Evolutionary conservation across 2,113 vertebrate genomes (phyloP), one percentile per base, ranked within the genome.

Genomic region (Crypturellus undulatus): DNA sequence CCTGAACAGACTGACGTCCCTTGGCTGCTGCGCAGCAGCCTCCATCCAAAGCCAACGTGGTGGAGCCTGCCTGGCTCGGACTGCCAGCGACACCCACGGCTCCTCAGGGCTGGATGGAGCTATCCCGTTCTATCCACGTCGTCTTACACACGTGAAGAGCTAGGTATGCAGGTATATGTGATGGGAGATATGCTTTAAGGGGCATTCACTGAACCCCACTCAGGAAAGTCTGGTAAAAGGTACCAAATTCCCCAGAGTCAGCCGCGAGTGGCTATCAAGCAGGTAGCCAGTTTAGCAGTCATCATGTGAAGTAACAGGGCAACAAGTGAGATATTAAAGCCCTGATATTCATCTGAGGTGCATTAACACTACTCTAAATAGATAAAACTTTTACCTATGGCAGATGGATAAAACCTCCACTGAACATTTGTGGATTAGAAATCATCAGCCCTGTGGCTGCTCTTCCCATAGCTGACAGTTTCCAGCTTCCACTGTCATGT

Each of bases 311-410:
- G 79, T 21, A 78, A 68, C 3, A 14, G 59, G 18, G 2, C 73
- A 70, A 68, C 26, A n/a, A 54, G 34, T 4, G 3, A 82, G 12
- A 21, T 7, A 58, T 38, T 36, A 63, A 63, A 63, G 34, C 34
- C 60, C 12, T 0, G 3, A 30, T 16, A 17, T 11, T 85, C 45
- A 67, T 6, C 51, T 45, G 1, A 67, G 67, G 2, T 1, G 1
- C 9, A 7, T 47, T 85, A 79, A 80, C 79, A n/a, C 10, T 72
- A 24, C 9, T 9, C 21, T 49, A 49, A 49, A 10, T 49, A 49
- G 25, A 25, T 6, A 59, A 68, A 93, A 65, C 34, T 10, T 58
- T 0, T 64, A 24, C 30, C 7, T 21, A 15, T 28, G 5, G 2
- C 24, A 87, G 54, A 18, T 3, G 4, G 20, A 49, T 22, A 63